Evolutionary conservation across 64 coral and sea anemone species (phyloP), one percentile per base, ranked within the genome.

Genomic region (Hydrozoanthus tunicans): DNA sequence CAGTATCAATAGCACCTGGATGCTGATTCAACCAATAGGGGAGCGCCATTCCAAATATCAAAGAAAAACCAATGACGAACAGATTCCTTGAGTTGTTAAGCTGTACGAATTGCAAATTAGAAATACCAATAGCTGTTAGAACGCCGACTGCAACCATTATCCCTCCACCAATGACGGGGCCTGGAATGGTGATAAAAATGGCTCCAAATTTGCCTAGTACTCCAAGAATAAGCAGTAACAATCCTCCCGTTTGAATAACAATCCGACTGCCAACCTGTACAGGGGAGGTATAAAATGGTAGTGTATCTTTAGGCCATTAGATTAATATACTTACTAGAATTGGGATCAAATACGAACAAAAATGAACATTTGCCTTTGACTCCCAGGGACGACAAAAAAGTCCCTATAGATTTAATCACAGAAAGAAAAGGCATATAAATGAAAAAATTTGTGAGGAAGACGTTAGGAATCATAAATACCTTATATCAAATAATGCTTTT

Each of bases 21-120:
- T 91, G 17, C 53, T 68, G 74, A 52, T 64, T 66, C 51, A 80
- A 51, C 59, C 78, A 91, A 77, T 64, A 56, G 4, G 89, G 89
- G 53, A 91, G 51, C 9, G 78, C 89, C 51, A 91, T 62, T 68
- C 89, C 89, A 91, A 80, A 43, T 53, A 90, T 43, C 32, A 43
- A 43, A 43, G 32, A 43, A 43, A 43, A 43, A 43, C 32, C 32
- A 43, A 43, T 43, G 11, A 4, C 79, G 9, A 90, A 90, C 52
- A 90, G 75, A 55, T 90, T 90, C 27, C 89, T 56, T 6, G 77
- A 76, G 11, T 15, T 78, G 72, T 90, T 90, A 0, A 90, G 61
- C 27, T 90, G 62, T 9, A 90, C 89, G 53, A 78, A 75, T 51
- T 90, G 89, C 12, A 90, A 43, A 67, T 62, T 90, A 14, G 89